These are phyloP conservation scores for Scophthalmus maximus DNA, from an alignment of 2,113 vertebrate species.

Conservation along the genomic window DNA sequence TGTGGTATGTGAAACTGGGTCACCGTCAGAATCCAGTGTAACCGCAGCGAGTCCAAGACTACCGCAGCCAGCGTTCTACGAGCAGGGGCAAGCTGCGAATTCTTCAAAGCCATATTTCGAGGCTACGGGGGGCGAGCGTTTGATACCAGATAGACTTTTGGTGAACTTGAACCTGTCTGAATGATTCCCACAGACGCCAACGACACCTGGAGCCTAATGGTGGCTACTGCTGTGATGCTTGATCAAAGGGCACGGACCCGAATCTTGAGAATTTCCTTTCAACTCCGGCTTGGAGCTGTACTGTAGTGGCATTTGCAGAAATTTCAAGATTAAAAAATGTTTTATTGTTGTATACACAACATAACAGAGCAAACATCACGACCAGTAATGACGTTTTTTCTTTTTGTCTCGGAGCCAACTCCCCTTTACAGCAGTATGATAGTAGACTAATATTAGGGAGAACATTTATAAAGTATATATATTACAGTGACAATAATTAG, in stretches of 20 bases:
- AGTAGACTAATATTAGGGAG: no score
- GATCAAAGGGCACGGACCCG: not conserved
- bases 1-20: constrained; percentile 21
- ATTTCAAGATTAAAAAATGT: no score
- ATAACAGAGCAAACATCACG: no score
- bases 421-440: no score
- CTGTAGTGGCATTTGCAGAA: not conserved
- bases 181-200: not conserved
- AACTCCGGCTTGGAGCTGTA: not conserved
- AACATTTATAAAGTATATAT: no score
- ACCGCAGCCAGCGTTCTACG: not conserved
- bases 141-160: constrained; percentile 6
- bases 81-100: not conserved
- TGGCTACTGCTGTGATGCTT: not conserved
- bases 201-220: constrained; percentile 2
- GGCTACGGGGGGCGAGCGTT: not conserved
- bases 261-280: not conserved
- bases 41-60: constrained; percentile 7
- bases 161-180: constrained; percentile 14
- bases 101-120: constrained; percentile 14
- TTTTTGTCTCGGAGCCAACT: no score
- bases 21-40: not conserved
- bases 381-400: no score
- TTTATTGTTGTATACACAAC: no score
- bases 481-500: no score